These are phyloP conservation scores for Mesembrinibis cayennensis DNA, from an alignment of 2,113 vertebrate species.

Conservation along the genomic window DNA sequence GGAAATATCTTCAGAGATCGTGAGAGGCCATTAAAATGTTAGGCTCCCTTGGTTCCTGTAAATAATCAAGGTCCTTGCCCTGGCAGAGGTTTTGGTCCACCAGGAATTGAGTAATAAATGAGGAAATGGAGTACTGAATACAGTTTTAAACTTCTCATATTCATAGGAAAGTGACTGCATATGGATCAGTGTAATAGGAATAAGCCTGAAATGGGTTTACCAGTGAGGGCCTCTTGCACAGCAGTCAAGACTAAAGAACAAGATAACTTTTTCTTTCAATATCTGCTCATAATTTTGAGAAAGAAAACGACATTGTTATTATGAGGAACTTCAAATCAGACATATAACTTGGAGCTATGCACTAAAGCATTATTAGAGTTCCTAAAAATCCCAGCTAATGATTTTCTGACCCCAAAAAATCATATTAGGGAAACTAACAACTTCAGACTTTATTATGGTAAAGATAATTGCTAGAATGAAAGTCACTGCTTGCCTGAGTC, in stretches of 20 bases:
- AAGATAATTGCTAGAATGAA: background rate
- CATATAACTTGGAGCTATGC: background rate
- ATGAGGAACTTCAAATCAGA: background rate
- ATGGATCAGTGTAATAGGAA: background rate
- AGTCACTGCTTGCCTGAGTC: background rate
- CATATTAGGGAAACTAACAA: background rate
- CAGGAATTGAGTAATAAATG: background rate
- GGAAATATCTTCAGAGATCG: background rate
- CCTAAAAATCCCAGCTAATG: background rate
- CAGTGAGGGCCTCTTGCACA: background rate
- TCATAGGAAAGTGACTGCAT: background rate
- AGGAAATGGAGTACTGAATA: background rate
- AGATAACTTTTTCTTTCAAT: background rate
- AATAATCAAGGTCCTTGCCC: background rate
- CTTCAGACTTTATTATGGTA: background rate
- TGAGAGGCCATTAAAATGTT: background rate
- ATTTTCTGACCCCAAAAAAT: background rate
- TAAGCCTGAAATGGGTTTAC: background rate
- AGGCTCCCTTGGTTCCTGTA: background rate
- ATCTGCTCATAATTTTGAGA: background rate
- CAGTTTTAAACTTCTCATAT: background rate
- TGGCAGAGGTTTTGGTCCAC: background rate
- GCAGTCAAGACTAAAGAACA: background rate
- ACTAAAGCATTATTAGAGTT: background rate
- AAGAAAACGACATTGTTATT: background rate